Evolutionary conservation across 2,113 vertebrate genomes (phyloP).

Genomic region (Oophaga pumilio): DNA sequence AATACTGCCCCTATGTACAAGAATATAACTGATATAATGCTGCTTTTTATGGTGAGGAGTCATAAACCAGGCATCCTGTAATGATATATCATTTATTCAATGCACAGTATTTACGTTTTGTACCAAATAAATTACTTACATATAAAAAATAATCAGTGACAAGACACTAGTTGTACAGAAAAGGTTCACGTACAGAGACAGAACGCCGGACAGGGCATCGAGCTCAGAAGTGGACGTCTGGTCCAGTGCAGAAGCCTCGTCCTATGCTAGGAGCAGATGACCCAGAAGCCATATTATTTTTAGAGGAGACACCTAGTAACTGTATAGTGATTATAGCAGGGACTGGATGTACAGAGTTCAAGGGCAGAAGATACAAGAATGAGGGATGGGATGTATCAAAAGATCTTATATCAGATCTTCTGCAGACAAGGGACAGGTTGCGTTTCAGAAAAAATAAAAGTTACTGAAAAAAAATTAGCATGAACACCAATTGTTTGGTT

Average conservation of each 20-base stretch:
- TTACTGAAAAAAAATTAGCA: too few relatives aligned
- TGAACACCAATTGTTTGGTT: too few relatives aligned
- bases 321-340: not conserved
- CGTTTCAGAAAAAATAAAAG: too few relatives aligned
- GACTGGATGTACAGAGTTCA: not conserved
- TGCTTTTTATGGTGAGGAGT: not conserved
- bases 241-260: not conserved
- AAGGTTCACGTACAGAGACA: not conserved
- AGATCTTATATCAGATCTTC: not conserved
- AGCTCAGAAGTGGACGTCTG: not conserved
- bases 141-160: conserved; percentile 49
- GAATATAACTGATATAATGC: not conserved
- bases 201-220: not conserved
- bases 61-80: not conserved
- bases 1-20: conserved; percentile 3
- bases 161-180: not conserved
- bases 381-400: not conserved
- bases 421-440: not conserved
- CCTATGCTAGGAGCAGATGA: not conserved
- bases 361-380: not conserved
- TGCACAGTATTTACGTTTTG: conserved; percentile 10
- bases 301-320: not conserved
- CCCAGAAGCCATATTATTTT: not conserved
- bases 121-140: conserved; percentile 58
- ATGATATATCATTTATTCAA: conserved; percentile 41